Evolutionary conservation across 2,888 invertebrate species (phyloP).

Genomic region (Acanthopleura granulata): DNA sequence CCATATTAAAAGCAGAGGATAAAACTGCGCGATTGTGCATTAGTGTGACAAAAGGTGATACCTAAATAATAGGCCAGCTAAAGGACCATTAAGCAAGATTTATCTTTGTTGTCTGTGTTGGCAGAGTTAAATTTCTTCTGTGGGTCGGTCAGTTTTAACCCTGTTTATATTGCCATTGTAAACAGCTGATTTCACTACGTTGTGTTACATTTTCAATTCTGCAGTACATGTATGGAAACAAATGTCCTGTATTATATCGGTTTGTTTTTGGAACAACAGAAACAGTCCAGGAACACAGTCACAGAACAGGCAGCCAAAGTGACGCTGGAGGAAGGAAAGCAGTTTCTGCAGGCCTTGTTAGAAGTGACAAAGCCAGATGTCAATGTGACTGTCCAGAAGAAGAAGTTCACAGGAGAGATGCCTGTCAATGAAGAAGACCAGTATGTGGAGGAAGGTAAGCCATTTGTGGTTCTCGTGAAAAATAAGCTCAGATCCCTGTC

Average conservation of each 20-base stretch:
- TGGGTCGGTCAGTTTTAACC: too few relatives aligned
- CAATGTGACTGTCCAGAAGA: conserved; percentile 50
- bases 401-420: conserved; percentile 30
- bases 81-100: too few relatives aligned
- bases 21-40: too few relatives aligned
- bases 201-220: too few relatives aligned
- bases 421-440: conserved; percentile 34
- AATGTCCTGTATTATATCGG: not conserved
- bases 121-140: too few relatives aligned
- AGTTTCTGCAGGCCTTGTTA: conserved; percentile 56
- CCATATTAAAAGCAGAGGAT: too few relatives aligned
- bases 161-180: too few relatives aligned
- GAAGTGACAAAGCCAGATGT: conserved; percentile 51
- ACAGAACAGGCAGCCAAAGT: conserved; percentile 29
- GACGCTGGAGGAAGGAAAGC: conserved; percentile 43
- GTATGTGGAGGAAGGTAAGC: conserved; percentile 47
- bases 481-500: too few relatives aligned
- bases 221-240: not conserved
- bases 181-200: too few relatives aligned
- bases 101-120: too few relatives aligned
- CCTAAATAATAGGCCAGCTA: too few relatives aligned
- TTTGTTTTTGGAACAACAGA: conserved; percentile 20
- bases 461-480: not conserved
- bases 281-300: conserved; percentile 22
- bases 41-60: too few relatives aligned